phyloP scores from a whole-genome alignment of 2,888 invertebrate genomes.

The Hylaea fasciaria region DNA sequence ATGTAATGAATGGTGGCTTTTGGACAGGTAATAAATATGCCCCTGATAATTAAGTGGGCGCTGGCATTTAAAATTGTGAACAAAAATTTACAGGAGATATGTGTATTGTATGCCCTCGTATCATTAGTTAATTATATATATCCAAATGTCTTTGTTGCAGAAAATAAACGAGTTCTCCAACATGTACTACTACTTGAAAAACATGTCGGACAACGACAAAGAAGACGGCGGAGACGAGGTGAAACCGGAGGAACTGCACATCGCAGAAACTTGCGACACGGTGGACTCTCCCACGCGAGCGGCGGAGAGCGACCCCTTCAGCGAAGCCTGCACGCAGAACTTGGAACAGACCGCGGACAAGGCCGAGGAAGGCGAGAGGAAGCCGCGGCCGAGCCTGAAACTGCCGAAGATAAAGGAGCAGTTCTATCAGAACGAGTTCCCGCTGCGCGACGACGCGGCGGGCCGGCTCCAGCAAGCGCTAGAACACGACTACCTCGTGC shows the following conservation, averaged over 20 bases:
- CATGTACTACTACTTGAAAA: slow-evolving; percentile 94
- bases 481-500: slow-evolving; percentile 85
- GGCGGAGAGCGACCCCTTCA: slow-evolving; percentile 69
- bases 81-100: no score
- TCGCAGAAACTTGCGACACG: slow-evolving; percentile 75
- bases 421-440: slow-evolving; percentile 80
- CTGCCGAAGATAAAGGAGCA: slow-evolving; percentile 77
- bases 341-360: slow-evolving; percentile 67
- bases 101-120: no score
- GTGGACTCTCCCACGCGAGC: slow-evolving; percentile 65
- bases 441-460: slow-evolving; percentile 62
- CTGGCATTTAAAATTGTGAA: no score
- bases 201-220: slow-evolving; percentile 86
- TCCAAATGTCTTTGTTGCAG: slow-evolving; percentile 73
- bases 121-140: neutral
- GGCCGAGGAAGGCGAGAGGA: slow-evolving; percentile 55
- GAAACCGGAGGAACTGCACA: slow-evolving; percentile 72
- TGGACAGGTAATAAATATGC: no score
- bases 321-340: slow-evolving; percentile 78
- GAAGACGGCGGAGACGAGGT: slow-evolving; percentile 81
- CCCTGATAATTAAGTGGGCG: no score
- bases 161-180: slow-evolving; percentile 95
- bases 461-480: slow-evolving; percentile 79
- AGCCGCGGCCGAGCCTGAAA: slow-evolving; percentile 77
- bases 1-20: no score